These are phyloP conservation scores for Virgularia gustaviana DNA, from an alignment of 92 coral and sea anemone species.

Conservation along the genomic window DNA sequence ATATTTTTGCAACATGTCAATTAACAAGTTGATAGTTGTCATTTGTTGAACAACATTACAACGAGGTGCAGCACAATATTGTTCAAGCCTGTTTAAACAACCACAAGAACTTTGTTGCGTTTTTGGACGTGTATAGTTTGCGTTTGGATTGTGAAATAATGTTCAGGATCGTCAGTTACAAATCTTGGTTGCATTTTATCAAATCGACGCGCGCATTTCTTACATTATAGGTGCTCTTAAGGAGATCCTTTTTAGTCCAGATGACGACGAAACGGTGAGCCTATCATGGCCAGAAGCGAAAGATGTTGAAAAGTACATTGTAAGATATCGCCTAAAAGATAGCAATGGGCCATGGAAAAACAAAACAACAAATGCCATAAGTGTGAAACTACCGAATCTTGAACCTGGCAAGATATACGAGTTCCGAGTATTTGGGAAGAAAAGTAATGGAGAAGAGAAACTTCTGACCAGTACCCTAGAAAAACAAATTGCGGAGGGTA, in stretches of 20 bases:
- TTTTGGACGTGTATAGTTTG: too few relatives aligned
- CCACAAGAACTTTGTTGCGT: too few relatives aligned
- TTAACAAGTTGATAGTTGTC: too few relatives aligned
- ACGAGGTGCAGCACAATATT: too few relatives aligned
- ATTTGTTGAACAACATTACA: too few relatives aligned
- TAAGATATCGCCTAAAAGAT: constrained; percentile 12
- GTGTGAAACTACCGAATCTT: not conserved
- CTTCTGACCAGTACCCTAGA: not conserved
- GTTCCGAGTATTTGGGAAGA: constrained; percentile 17
- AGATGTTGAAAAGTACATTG: not conserved
- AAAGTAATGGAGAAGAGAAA: not conserved
- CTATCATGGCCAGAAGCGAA: constrained; percentile 28
- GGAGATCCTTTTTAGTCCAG: not conserved
- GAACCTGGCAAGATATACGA: constrained; percentile 33
- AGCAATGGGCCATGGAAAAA: not conserved
- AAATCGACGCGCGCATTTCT: too few relatives aligned
- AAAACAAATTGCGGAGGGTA: not conserved
- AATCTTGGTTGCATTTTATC: not conserved
- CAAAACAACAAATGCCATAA: not conserved
- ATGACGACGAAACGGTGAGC: not conserved
- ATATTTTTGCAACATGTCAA: too few relatives aligned
- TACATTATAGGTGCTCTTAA: not conserved
- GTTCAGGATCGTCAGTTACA: too few relatives aligned
- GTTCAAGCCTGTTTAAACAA: too few relatives aligned
- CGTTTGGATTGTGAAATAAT: too few relatives aligned